Evolutionary conservation across 2,888 invertebrate species (phyloP).

Genomic region (Notodonta dromedarius): DNA sequence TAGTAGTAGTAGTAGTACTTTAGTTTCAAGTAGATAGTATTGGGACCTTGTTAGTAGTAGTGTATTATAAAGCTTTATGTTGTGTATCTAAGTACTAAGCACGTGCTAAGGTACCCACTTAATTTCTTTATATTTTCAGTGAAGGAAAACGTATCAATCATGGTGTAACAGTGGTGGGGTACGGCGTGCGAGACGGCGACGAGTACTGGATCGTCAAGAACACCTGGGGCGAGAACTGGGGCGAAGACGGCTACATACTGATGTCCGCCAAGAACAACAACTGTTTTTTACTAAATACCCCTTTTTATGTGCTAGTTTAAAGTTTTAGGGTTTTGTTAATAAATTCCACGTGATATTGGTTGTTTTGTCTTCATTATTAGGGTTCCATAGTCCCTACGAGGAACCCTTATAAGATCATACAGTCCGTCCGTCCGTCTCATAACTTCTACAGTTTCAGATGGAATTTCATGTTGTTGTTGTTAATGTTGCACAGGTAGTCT

Average conservation of each 20-base stretch:
- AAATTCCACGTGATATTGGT: conserved; percentile 34
- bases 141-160: conserved; percentile 38
- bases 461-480: too few relatives aligned
- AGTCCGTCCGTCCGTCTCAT: too few relatives aligned
- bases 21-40: too few relatives aligned
- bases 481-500: too few relatives aligned
- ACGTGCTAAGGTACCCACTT: not conserved
- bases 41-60: too few relatives aligned
- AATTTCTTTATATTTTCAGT: conserved; percentile 28
- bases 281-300: conserved; percentile 43
- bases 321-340: conserved; percentile 17
- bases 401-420: too few relatives aligned
- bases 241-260: conserved; percentile 56
- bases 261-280: conserved; percentile 48
- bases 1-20: too few relatives aligned
- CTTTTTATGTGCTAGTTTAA: conserved; percentile 41
- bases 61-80: too few relatives aligned
- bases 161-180: conserved; percentile 54
- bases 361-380: too few relatives aligned
- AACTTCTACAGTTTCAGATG: too few relatives aligned
- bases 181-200: conserved; percentile 49
- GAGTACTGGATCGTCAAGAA: conserved; percentile 64
- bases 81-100: too few relatives aligned
- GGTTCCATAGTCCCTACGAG: too few relatives aligned
- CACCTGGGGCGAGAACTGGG: conserved; percentile 61